Percentiles rank a stretch among this genome's conserved stretches.
These are phyloP conservation scores for Macropus fuliginosus DNA, from an alignment of 2,797 vertebrate species.

Conservation along the genomic window DNA sequence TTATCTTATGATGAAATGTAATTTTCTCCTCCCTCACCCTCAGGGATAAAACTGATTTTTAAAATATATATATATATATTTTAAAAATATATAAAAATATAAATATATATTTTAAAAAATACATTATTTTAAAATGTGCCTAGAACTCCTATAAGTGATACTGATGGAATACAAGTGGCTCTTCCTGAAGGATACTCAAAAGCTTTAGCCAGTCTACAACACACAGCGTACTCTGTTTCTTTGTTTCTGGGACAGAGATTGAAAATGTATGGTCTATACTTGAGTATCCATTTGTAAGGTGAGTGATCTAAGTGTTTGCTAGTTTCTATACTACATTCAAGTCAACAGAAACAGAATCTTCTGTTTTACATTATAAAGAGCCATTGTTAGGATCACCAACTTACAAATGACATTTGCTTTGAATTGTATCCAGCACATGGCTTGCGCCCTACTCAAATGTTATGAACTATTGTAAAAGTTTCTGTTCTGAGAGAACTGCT, in stretches of 20 bases:
- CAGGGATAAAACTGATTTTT: background rate
- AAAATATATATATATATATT: background rate
- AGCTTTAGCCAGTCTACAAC: background rate
- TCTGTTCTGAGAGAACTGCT: background rate
- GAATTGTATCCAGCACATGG: background rate
- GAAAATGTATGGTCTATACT: background rate
- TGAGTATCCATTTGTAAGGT: background rate
- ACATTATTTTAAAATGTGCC: background rate
- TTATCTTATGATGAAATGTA: background rate
- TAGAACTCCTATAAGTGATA: background rate
- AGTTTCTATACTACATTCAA: background rate
- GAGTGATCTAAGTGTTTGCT: background rate
- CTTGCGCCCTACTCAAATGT: background rate
- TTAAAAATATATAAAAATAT: no score
- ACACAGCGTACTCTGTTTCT: background rate
- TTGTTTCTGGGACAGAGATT: background rate
- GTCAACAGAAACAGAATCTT: background rate
- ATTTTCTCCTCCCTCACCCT: background rate
- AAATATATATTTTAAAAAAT: background rate
- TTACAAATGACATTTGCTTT: background rate
- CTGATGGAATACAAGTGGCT: background rate
- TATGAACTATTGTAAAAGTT: background rate
- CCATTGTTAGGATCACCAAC: background rate
- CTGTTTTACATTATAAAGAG: background rate
- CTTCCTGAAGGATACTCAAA: constrained; percentile 1